Conservation (phyloP, 2,113 vertebrate species). For the Cottus gobio region DNA sequence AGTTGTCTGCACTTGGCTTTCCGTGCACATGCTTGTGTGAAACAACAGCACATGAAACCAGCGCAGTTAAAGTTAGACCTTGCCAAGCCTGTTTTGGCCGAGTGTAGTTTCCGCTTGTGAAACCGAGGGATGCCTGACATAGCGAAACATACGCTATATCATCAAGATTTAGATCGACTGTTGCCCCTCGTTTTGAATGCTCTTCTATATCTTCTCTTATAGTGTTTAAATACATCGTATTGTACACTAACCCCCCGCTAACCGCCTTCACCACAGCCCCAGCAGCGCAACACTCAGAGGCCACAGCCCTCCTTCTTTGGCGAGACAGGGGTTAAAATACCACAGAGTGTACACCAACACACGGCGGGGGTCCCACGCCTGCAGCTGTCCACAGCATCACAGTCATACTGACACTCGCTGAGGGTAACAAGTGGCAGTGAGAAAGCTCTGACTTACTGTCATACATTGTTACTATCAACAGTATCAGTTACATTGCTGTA, state of each 20-base stretch:
- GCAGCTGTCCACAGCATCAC: slow-evolving; percentile 60
- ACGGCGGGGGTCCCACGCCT: slow-evolving; percentile 32
- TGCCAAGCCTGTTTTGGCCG: slow-evolving; percentile 73
- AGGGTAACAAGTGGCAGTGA: slow-evolving; percentile 2
- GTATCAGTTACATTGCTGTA: background rate
- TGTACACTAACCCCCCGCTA: slow-evolving; percentile 7
- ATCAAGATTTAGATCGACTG: background rate
- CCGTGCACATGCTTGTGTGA: background rate
- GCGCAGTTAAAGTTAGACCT: slow-evolving; percentile 64
- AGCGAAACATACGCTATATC: slow-evolving; percentile 16
- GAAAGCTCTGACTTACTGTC: background rate
- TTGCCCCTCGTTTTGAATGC: background rate
- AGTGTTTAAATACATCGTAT: background rate
- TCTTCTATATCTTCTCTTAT: slow-evolving; percentile 3
- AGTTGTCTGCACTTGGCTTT: slow-evolving; percentile 25
- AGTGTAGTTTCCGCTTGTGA: slow-evolving; percentile 70
- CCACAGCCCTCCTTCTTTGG: slow-evolving; percentile 41
- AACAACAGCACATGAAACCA: slow-evolving; percentile 59
- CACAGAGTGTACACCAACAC: slow-evolving; percentile 50
- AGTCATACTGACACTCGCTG: slow-evolving; percentile 19
- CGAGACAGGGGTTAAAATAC: slow-evolving; percentile 64
- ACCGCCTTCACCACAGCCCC: slow-evolving; percentile 20
- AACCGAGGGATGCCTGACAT: slow-evolving; percentile 54
- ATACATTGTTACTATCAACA: background rate
- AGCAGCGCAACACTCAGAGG: slow-evolving; percentile 13